phyloP scores from a whole-genome alignment of 2,113 vertebrate genomes.

The Phylloscopus trochilus region DNA sequence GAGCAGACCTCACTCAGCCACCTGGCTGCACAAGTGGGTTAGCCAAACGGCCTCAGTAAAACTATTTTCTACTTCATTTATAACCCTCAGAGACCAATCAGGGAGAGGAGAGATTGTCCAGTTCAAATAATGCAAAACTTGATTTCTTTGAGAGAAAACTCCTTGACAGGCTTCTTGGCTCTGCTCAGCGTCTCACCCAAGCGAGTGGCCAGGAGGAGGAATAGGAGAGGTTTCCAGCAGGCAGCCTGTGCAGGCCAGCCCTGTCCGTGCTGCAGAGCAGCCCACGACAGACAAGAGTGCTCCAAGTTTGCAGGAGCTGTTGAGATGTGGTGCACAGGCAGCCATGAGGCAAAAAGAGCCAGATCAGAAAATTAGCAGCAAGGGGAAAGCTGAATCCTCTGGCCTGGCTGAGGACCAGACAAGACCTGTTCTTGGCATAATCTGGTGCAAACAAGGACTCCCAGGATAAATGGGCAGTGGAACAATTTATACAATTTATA shows the following conservation, averaged over 20 bases:
- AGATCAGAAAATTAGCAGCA: slow-evolving; percentile 26
- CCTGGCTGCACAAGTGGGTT: slow-evolving; percentile 28
- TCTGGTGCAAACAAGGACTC: slow-evolving; percentile 42
- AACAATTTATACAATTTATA: slow-evolving; percentile 23
- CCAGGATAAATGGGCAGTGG: slow-evolving; percentile 53
- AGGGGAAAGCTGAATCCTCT: slow-evolving; percentile 25
- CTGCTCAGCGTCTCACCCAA: slow-evolving; percentile 12
- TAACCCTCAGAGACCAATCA: slow-evolving; percentile 39
- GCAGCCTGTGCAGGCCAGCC: neutral
- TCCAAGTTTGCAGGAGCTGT: slow-evolving; percentile 43
- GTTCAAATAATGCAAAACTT: slow-evolving; percentile 48
- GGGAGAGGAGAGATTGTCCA: slow-evolving; percentile 36
- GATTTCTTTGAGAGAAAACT: slow-evolving; percentile 49
- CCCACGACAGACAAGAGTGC: neutral
- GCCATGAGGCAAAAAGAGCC: neutral
- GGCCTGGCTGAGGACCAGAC: slow-evolving; percentile 14
- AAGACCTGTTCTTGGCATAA: slow-evolving; percentile 42
- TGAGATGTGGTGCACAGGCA: slow-evolving; percentile 38
- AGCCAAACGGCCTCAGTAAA: slow-evolving; percentile 60
- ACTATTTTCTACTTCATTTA: slow-evolving; percentile 53
- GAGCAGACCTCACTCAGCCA: slow-evolving; percentile 50
- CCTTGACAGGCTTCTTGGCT: slow-evolving; percentile 47
- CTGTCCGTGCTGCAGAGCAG: neutral
- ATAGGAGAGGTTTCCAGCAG: slow-evolving; percentile 12
- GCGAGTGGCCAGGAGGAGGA: neutral